A percentile compares a stretch with the other conserved stretches of the same genome.
Evolutionary conservation across 2,113 vertebrate genomes (phyloP).

Genomic region (Suricata suricatta): DNA sequence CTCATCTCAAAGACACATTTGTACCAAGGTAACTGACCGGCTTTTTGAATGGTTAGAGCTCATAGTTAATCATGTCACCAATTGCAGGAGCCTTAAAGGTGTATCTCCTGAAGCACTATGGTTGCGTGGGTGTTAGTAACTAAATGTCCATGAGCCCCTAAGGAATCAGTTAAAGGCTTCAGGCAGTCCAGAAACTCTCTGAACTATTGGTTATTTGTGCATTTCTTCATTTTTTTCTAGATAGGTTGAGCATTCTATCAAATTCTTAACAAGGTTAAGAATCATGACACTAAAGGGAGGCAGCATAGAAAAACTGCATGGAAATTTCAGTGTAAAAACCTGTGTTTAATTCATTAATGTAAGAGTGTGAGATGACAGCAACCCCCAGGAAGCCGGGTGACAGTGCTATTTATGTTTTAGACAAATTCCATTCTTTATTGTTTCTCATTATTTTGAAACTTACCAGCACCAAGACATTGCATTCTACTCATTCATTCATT

Average conservation of each 20-base stretch:
- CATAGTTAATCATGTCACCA: not conserved
- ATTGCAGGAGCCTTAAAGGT: not conserved
- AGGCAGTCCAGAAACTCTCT: not conserved
- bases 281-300: not conserved
- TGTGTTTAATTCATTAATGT: not conserved
- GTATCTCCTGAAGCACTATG: not conserved
- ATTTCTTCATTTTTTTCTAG: not conserved
- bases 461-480: not conserved
- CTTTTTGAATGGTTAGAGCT: not conserved
- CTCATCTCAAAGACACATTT: slow-evolving; percentile 31
- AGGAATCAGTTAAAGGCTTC: not conserved
- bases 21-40: not conserved
- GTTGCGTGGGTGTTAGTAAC: not conserved
- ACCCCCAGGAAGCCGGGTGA: not conserved
- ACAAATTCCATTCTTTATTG: not conserved
- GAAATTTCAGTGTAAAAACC: not conserved
- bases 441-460: not conserved
- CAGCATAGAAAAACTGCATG: not conserved
- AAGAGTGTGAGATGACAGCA: not conserved
- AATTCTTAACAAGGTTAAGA: not conserved
- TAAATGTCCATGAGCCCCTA: not conserved
- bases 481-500: not conserved
- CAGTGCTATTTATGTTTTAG: not conserved
- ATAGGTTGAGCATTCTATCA: not conserved
- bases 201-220: not conserved